These are phyloP conservation scores for Hippopotamyrus pictus DNA, from an alignment of 2,797 vertebrate genomes.

Conservation along the genomic window DNA sequence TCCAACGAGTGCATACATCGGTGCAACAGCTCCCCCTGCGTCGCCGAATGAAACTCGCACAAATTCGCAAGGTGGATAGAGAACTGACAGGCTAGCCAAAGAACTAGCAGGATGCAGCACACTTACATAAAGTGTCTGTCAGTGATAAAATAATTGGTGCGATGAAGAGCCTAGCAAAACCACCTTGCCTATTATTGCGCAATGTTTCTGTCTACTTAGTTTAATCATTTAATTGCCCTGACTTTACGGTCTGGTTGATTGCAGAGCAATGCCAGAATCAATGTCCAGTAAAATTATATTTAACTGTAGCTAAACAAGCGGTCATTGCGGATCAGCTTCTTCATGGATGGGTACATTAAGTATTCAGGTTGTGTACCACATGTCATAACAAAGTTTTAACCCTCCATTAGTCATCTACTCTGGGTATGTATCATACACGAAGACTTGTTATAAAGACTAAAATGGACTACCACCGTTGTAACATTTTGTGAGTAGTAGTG, in stretches of 20 bases:
- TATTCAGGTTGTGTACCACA: not conserved
- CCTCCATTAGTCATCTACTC: not conserved
- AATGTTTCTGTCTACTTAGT: not conserved
- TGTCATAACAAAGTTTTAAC: not conserved
- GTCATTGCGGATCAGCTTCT: not conserved
- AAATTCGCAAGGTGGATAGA: constrained; percentile 9
- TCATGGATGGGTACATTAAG: not conserved
- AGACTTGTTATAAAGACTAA: not conserved
- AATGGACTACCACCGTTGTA: not conserved
- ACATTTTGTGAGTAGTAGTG: not conserved
- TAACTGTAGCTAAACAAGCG: not conserved
- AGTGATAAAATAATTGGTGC: not conserved
- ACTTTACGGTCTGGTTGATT: not conserved
- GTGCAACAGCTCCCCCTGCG: constrained; percentile 51
- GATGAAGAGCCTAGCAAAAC: not conserved
- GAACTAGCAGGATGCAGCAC: not conserved
- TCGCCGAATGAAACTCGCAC: constrained; percentile 18
- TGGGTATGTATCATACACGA: not conserved
- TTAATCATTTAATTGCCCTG: not conserved
- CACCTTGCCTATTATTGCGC: not conserved
- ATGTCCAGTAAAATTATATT: constrained; percentile 8
- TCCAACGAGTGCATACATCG: constrained; percentile 27
- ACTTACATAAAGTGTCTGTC: not conserved
- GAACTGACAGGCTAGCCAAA: not conserved
- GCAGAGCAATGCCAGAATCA: not conserved